Percentiles rank a stretch among this genome's conserved stretches.
These are phyloP conservation scores for Anoura caudifer DNA, from an alignment of 2,113 vertebrate species.

Conservation along the genomic window DNA sequence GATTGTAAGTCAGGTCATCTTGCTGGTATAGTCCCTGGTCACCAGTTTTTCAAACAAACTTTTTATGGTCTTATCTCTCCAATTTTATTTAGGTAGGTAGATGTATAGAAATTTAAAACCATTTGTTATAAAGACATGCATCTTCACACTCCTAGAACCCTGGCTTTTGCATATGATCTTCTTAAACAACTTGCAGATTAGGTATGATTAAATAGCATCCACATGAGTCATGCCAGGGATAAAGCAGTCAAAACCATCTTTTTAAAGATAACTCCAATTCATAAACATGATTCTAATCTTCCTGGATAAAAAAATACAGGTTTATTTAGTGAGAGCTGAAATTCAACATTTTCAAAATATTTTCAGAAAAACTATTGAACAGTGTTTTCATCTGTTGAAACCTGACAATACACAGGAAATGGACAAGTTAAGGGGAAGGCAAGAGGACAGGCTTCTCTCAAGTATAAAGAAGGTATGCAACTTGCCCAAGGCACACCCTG, in stretches of 20 bases:
- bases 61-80: neutral
- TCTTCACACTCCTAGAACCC: neutral
- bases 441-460: neutral
- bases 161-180: neutral
- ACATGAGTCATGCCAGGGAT: neutral
- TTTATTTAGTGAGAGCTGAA: neutral
- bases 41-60: neutral
- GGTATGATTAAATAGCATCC: neutral
- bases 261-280: neutral
- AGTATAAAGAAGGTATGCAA: neutral
- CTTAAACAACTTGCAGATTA: neutral
- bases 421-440: neutral
- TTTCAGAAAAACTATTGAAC: neutral
- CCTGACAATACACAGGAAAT: neutral
- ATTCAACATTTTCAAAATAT: neutral
- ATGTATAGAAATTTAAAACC: neutral
- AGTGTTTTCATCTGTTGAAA: neutral
- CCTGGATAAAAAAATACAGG: neutral
- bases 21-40: neutral
- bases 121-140: neutral
- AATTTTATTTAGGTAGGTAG: neutral
- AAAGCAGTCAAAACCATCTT: neutral
- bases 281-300: neutral
- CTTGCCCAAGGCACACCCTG: neutral
- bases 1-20: neutral